Base-by-base conservation (phyloP, 1,140 invertebrate species). In the Pristionchus pacificus region DNA sequence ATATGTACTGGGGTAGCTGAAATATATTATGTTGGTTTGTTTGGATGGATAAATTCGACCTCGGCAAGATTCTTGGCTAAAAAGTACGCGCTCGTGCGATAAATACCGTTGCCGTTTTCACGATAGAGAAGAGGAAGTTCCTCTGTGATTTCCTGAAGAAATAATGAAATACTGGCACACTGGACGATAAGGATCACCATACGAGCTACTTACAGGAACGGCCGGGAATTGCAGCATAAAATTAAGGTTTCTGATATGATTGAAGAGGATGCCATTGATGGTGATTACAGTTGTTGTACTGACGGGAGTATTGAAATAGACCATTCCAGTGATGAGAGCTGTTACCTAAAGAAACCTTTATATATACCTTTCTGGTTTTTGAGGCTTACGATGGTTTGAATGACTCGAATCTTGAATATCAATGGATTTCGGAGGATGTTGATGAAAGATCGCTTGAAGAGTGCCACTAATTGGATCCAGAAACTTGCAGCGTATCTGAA, bases 261-360 rank as follows among this genome's bases (percentile, higher is more conserved):
- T 89, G 82, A 95, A 97, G 29, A 97, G 87, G 19, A 91, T 92
- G 63, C 95, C 95, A 83, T 95, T 96, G 70, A 97, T 93, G 84
- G 97, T 97, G 89, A 92, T 92, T 0, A 95, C 91, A 2, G 92
- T 92, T 77, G 92, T 90, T 84, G 95, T 90, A 78, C 91, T 89
- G 33, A 92, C 80, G 77, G 88, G 85, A 83, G 96, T 93, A 0
- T 90, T 89, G 80, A 91, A 91, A 85, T 93, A 98, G 68, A 97
- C 90, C 2, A 93, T 83, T 3, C 93, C 93, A 72, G 97, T 89
- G 33, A 81, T 71, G 0, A 81, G 30, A 25, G 72, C 79, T 1
- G 77, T 80, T 13, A 81, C 62, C 27, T 75, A 29, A 13, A 32
- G 25, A 65, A 24, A 57, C 30, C 33, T 24, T n/a, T 15, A 58